phyloP scores from a whole-genome alignment of 2,113 vertebrate species.

The Pituophis catenifer region DNA sequence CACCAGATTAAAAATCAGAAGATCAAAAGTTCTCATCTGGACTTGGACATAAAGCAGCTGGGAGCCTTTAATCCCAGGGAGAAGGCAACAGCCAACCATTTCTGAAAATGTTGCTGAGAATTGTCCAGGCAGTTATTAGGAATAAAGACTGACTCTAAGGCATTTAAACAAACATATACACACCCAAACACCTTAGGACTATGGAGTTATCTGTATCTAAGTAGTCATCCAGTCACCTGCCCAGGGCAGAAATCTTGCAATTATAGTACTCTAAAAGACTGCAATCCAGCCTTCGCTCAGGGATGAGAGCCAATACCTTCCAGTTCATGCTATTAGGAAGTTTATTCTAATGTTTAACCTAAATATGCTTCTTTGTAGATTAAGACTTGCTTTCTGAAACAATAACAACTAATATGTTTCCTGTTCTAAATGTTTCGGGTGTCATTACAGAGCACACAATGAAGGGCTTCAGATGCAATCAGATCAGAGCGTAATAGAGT shows the following conservation, averaged over 20 bases:
- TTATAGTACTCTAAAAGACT: neutral
- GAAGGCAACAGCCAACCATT: neutral
- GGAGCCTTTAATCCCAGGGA: neutral
- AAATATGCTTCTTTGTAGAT: neutral
- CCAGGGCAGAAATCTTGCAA: neutral
- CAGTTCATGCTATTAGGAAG: neutral
- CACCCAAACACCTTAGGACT: neutral
- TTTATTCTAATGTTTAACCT: neutral
- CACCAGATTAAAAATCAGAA: neutral
- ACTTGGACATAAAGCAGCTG: neutral
- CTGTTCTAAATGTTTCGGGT: neutral
- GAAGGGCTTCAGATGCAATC: neutral
- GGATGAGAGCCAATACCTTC: neutral
- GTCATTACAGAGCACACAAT: neutral
- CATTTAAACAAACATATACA: neutral
- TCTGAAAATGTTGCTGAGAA: neutral
- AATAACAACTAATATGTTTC: neutral
- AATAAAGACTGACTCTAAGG: neutral
- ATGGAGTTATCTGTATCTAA: neutral
- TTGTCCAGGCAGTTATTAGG: neutral
- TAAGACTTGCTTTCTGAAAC: neutral
- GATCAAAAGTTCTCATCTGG: neutral
- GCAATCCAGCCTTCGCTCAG: neutral
- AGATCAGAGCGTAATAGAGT: neutral
- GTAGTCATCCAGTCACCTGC: neutral